Conservation (phyloP, 2,888 invertebrate species). For the Latrodectus elegans region DNA sequence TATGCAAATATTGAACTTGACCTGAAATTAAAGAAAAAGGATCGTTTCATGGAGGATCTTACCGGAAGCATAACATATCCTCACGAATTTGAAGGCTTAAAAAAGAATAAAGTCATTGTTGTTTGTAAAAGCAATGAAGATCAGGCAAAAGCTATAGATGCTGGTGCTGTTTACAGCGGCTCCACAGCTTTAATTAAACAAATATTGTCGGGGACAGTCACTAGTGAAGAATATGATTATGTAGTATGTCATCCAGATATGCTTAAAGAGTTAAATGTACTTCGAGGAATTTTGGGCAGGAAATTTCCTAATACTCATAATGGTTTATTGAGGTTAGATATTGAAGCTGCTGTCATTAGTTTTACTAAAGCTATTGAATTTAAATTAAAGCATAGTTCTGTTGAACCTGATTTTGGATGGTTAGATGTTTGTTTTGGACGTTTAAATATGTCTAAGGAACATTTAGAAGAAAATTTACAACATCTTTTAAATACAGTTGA, state of each 20-base stretch:
- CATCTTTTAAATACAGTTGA: slow-evolving; percentile 82
- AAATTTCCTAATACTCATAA: slow-evolving; percentile 81
- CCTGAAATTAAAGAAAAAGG: slow-evolving; percentile 84
- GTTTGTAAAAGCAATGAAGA: slow-evolving; percentile 81
- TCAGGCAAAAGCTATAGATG: slow-evolving; percentile 79
- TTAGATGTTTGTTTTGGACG: slow-evolving; percentile 68
- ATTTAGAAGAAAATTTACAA: slow-evolving; percentile 84
- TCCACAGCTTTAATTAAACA: slow-evolving; percentile 84
- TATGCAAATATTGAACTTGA: slow-evolving; percentile 85
- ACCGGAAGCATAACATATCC: slow-evolving; percentile 81
- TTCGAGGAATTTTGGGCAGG: slow-evolving; percentile 86
- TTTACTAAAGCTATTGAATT: slow-evolving; percentile 84
- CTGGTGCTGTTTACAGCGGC: slow-evolving; percentile 85
- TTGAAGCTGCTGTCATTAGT: slow-evolving; percentile 80
- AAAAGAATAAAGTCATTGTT: slow-evolving; percentile 82
- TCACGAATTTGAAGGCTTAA: slow-evolving; percentile 82
- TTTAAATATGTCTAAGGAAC: slow-evolving; percentile 82
- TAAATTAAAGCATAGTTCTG: slow-evolving; percentile 79
- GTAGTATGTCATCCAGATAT: slow-evolving; percentile 87
- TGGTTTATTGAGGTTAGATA: slow-evolving; percentile 82
- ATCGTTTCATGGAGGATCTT: slow-evolving; percentile 82
- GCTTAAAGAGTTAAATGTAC: slow-evolving; percentile 83
- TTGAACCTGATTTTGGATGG: slow-evolving; percentile 82
- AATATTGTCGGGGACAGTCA: slow-evolving; percentile 77
- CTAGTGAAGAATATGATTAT: slow-evolving; percentile 81